Evolutionary conservation across 2,888 invertebrate species (phyloP), one percentile per base, ranked within the genome.

Genomic region (Aplocera efformata): DNA sequence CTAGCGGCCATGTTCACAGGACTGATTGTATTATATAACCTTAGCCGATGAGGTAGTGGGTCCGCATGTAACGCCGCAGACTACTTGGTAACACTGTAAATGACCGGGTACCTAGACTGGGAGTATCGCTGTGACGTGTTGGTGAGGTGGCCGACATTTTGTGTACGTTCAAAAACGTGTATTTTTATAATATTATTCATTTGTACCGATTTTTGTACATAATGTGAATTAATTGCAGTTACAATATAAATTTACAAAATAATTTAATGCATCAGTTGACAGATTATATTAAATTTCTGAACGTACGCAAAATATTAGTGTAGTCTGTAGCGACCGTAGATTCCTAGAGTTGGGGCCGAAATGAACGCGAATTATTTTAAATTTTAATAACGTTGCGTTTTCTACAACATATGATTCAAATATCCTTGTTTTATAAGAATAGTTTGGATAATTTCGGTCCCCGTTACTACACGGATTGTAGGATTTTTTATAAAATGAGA

Each of bases 281-380:
- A 34, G 30, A 23, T 35, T 17, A 6, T 29, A 8, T 30, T n/a
- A n/a, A n/a, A n/a, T 36, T 36, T 38, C 24, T 38, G 50, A 53
- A 44, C 48, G 56, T 58, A 56, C 47, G 56, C 55, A 40, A 42
- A 41, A 39, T 30, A 13, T 39, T 60, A 61, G 47, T 41, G 32
- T 63, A 60, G 40, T 36, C 28, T 22, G 22, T 60, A 62, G 54
- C 40, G 43, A 44, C 59, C 49, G 48, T 60, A 58, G 50, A 48
- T 33, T 53, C 42, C 41, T 40, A 30, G 33, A 48, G 49, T 53
- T 49, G 52, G 50, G 52, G 50, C 56, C 53, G 49, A 33, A 6
- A 6, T 8, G 8, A 30, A 9, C 7, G 21, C 9, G 9, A 9
- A 21, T 10, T 21, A 21, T 30, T 21, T 21, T 21, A 6, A 17